Conservation (phyloP, 2,113 vertebrate species). For the Suncus etruscus region DNA sequence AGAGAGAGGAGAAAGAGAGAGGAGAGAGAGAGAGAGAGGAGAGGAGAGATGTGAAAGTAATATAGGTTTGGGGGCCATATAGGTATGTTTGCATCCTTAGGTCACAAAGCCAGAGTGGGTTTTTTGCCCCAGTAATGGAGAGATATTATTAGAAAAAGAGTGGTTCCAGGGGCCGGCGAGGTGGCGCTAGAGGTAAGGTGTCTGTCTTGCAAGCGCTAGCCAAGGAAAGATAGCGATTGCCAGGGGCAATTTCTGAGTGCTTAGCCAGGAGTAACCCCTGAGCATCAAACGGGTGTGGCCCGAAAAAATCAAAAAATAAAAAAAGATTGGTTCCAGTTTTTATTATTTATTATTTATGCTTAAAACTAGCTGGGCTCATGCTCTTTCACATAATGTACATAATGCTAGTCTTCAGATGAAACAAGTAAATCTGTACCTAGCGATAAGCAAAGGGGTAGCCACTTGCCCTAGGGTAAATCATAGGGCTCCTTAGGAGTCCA, state of each 20-base stretch:
- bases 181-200: too few relatives aligned
- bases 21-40: too few relatives aligned
- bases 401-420: constrained; percentile 34
- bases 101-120: background rate
- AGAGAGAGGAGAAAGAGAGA: too few relatives aligned
- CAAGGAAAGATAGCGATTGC: too few relatives aligned
- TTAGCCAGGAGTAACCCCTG: too few relatives aligned
- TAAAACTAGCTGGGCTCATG: constrained; percentile 5
- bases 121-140: constrained; percentile 56
- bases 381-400: constrained; percentile 46
- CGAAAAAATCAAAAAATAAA: too few relatives aligned
- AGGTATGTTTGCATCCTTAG: constrained; percentile 41
- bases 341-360: constrained; percentile 42
- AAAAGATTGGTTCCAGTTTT: constrained; percentile 44
- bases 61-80: background rate
- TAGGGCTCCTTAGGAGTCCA: background rate
- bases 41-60: constrained; percentile 36
- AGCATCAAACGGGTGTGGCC: too few relatives aligned
- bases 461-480: too few relatives aligned
- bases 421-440: constrained; percentile 43
- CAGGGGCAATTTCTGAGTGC: too few relatives aligned
- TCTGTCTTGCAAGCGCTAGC: too few relatives aligned
- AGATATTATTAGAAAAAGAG: background rate
- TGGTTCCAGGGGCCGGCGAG: too few relatives aligned
- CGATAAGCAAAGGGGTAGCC: background rate